Conservation (phyloP, 1,140 invertebrate species). For the Calephelis nemesis region DNA sequence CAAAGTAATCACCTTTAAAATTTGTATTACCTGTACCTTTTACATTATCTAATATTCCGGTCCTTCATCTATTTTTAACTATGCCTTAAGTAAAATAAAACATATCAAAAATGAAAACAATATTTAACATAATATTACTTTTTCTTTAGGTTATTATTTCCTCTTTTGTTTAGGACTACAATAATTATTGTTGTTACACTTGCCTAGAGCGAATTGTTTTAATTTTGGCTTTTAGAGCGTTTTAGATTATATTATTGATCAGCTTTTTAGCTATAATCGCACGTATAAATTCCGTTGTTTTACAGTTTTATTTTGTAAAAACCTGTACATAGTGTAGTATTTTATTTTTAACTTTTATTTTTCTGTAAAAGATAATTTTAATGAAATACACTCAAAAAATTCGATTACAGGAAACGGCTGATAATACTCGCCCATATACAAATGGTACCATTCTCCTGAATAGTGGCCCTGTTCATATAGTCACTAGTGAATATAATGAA, state of each 20-base stretch:
- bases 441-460: conserved; percentile 69
- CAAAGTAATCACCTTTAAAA: not conserved
- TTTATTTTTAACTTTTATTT: not conserved
- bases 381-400: not conserved
- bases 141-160: no score
- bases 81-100: not conserved
- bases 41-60: no score
- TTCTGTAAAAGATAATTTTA: not conserved
- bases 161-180: not conserved
- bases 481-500: conserved; percentile 63
- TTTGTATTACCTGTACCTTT: not conserved
- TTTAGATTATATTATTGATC: not conserved
- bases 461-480: conserved; percentile 60
- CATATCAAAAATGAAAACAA: no score
- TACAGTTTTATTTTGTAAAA: conserved; percentile 2
- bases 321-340: not conserved
- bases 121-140: no score
- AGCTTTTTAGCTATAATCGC: conserved; percentile 8
- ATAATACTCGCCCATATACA: conserved; percentile 68
- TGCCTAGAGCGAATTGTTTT: not conserved
- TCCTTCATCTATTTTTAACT: not conserved
- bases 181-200: not conserved
- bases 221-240: conserved; percentile 5
- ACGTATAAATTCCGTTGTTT: not conserved
- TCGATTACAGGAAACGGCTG: conserved; percentile 64